Percentiles rank a stretch among this genome's conserved stretches.
Evolutionary conservation across 2,797 vertebrate species (phyloP).

Genomic region (Poeciliopsis infans): DNA sequence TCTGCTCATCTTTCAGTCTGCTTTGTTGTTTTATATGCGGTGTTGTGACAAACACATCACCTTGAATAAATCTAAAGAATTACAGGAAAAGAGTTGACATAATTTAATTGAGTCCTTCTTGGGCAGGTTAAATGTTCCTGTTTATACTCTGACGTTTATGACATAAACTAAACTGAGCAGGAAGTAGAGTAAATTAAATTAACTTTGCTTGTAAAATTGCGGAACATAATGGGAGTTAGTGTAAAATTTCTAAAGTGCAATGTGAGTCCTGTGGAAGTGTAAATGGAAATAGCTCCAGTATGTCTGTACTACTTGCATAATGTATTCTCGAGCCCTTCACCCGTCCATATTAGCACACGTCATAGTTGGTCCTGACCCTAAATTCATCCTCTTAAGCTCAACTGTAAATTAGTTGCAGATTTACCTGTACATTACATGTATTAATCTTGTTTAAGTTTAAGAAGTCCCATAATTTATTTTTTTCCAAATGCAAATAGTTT

Average conservation of each 20-base stretch:
- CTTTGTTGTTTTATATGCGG: constrained; percentile 67
- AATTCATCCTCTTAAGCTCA: constrained; percentile 15
- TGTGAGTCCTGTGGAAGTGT: not conserved
- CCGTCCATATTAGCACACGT: not conserved
- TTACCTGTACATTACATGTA: not conserved
- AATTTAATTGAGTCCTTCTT: constrained; percentile 47
- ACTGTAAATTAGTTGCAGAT: not conserved
- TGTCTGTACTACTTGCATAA: constrained; percentile 18
- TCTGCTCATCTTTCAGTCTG: constrained; percentile 27
- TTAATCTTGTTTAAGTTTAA: not conserved
- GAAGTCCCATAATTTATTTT: not conserved
- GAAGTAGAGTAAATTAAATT: constrained; percentile 64
- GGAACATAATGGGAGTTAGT: constrained; percentile 38
- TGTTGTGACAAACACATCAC: constrained; percentile 57
- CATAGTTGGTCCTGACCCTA: constrained; percentile 1
- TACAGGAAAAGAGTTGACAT: constrained; percentile 58
- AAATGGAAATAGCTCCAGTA: not conserved
- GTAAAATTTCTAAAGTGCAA: constrained; percentile 25
- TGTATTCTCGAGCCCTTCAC: constrained; percentile 5
- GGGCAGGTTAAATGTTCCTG: constrained; percentile 46
- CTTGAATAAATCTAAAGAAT: constrained; percentile 69
- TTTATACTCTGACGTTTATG: constrained; percentile 70
- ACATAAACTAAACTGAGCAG: constrained; percentile 59
- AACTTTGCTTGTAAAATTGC: constrained; percentile 55
- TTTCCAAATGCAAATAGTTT: not conserved